Conservation (phyloP, 2,797 vertebrate species). For the Helostoma temminkii region DNA sequence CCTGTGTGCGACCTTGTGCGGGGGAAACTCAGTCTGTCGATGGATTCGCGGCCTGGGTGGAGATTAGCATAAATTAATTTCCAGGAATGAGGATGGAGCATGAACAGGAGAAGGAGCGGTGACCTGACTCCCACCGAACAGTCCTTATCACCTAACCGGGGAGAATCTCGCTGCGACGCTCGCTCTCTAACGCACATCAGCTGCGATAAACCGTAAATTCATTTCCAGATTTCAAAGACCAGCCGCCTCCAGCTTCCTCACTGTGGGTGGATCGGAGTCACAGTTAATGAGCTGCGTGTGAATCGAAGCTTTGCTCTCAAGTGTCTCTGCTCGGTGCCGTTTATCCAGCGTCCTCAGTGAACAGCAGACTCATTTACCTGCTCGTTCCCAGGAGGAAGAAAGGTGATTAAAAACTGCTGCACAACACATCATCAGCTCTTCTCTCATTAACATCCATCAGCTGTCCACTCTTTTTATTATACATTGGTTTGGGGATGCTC, state of each 20-base stretch:
- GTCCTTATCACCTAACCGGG: conserved; percentile 56
- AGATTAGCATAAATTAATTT: conserved; percentile 73
- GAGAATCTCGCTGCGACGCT: conserved; percentile 19
- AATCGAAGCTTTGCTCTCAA: conserved; percentile 23
- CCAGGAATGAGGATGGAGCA: conserved; percentile 50
- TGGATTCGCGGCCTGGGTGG: conserved; percentile 21
- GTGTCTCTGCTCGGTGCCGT: neutral
- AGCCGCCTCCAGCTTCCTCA: conserved; percentile 8
- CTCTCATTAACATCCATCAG: too few species aligned
- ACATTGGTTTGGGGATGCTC: too few species aligned
- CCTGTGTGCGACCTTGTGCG: conserved; percentile 46
- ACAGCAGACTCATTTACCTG: too few species aligned
- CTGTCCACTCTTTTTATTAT: too few species aligned
- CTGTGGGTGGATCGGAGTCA: conserved; percentile 25
- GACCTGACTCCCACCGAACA: conserved; percentile 29
- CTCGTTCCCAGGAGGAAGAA: too few species aligned
- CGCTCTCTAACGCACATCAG: conserved; percentile 3
- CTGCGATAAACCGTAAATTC: conserved; percentile 15
- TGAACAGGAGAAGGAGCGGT: conserved; percentile 42
- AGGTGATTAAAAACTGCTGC: too few species aligned
- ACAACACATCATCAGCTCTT: too few species aligned
- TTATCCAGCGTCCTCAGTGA: neutral
- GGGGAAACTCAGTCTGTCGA: conserved; percentile 12
- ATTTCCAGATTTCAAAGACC: conserved; percentile 21
- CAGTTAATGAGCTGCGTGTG: conserved; percentile 33